These are phyloP conservation scores for Ladona fulva DNA, from an alignment of 1,140 invertebrate genomes.

Conservation along the genomic window DNA sequence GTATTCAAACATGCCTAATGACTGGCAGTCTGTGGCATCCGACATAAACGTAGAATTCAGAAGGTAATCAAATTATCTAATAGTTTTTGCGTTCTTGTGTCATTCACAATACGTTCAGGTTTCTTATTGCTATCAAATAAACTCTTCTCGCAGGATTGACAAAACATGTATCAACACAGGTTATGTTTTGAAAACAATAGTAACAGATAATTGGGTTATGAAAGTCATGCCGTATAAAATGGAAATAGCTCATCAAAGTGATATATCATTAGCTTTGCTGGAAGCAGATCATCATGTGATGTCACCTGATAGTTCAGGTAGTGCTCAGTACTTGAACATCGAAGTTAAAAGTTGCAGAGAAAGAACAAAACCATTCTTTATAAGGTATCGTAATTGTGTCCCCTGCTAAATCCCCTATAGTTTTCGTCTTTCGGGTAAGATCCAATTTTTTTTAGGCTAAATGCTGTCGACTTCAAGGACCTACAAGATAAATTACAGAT, in stretches of 20 bases:
- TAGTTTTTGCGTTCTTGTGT: neutral
- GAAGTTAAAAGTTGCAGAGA: conserved; percentile 45
- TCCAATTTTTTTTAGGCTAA: conserved; percentile 45
- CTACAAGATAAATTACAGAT: conserved; percentile 65
- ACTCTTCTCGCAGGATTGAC: conserved; percentile 49
- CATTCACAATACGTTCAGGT: too few relatives aligned
- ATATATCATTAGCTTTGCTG: conserved; percentile 62
- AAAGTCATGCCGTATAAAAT: conserved; percentile 69
- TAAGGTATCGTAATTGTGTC: conserved; percentile 10
- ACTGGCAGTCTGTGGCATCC: conserved; percentile 57
- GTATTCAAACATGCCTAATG: conserved; percentile 49
- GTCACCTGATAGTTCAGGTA: conserved; percentile 44
- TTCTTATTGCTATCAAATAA: conserved; percentile 24
- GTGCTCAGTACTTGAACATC: conserved; percentile 73
- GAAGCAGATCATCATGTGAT: conserved; percentile 63
- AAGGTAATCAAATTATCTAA: conserved; percentile 39
- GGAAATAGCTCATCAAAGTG: conserved; percentile 64
- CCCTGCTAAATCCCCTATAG: too few relatives aligned
- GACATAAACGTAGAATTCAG: conserved; percentile 71
- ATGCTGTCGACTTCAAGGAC: conserved; percentile 67
- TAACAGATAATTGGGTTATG: conserved; percentile 83
- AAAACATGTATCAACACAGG: conserved; percentile 64
- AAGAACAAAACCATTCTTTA: conserved; percentile 17
- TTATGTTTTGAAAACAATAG: conserved; percentile 58
- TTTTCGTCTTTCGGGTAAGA: neutral